Percentiles rank a stretch among this genome's conserved stretches.
Evolutionary conservation across 2,888 invertebrate genomes (phyloP).

Genomic region (Stegana nigrithorax): DNA sequence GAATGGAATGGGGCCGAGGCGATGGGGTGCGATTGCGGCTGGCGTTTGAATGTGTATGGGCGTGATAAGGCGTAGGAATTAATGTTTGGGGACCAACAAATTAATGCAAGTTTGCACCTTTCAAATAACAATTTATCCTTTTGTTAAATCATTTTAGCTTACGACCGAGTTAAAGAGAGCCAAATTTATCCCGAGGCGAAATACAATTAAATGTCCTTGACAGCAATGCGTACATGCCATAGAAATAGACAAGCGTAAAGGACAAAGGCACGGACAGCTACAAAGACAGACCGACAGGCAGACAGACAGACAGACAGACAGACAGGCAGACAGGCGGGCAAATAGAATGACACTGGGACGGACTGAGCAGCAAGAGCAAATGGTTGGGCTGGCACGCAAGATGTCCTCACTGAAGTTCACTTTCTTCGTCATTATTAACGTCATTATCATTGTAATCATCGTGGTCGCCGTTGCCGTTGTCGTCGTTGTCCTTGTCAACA

Average conservation of each 20-base stretch:
- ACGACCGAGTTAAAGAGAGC: neutral
- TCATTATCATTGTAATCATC: neutral
- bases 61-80: neutral
- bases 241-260: too few species aligned
- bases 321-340: too few species aligned
- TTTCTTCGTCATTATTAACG: neutral
- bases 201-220: neutral
- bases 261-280: too few species aligned
- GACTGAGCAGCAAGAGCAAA: neutral
- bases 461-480: neutral
- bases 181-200: neutral
- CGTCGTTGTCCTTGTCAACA: neutral
- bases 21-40: too few species aligned
- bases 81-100: conserved; percentile 10
- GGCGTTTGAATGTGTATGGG: neutral
- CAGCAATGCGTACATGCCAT: too few species aligned
- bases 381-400: neutral
- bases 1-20: too few species aligned
- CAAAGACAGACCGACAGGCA: too few species aligned
- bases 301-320: too few species aligned
- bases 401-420: neutral
- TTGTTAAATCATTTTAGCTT: neutral
- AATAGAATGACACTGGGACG: too few species aligned
- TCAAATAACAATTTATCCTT: conserved; percentile 1
- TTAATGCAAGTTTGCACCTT: conserved; percentile 1